Conservation (phyloP, 2,113 vertebrate genomes). For the Athene noctua region DNA sequence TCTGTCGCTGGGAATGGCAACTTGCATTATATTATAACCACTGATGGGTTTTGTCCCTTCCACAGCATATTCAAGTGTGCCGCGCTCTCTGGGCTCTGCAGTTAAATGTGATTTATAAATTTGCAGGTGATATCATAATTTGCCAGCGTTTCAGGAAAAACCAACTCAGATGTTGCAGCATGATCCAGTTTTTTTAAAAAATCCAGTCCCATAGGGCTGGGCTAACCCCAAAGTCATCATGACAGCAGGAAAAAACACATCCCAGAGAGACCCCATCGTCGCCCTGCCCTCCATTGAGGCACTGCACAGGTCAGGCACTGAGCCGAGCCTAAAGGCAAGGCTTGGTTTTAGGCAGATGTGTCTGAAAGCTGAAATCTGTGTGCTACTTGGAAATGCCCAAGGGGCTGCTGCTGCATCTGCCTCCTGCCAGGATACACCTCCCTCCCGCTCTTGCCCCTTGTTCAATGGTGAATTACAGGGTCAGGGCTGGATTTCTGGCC, state of each 20-base stretch:
- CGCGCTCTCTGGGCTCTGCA: not conserved
- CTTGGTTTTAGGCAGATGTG: not conserved
- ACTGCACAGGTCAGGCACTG: fast-evolving
- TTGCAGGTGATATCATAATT: not conserved
- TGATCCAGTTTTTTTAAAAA: not conserved
- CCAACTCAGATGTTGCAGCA: not conserved
- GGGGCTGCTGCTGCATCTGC: not conserved
- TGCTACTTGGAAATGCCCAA: fast-evolving
- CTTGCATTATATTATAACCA: not conserved
- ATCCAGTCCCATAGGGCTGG: not conserved
- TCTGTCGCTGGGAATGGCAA: not conserved
- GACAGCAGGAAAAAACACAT: not conserved
- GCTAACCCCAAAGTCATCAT: not conserved
- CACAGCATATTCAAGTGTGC: not conserved
- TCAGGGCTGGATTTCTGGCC: not conserved
- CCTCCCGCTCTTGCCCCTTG: not conserved
- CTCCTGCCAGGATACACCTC: not conserved
- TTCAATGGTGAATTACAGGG: fast-evolving
- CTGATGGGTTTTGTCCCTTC: not conserved
- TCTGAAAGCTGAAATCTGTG: too few species aligned
- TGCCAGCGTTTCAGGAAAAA: not conserved
- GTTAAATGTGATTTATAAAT: not conserved
- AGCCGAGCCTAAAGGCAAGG: not conserved
- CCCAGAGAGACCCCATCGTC: not conserved
- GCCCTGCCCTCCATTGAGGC: not conserved